Conservation (phyloP, 2,113 vertebrate species). For the Syngnathoides biaculeatus region DNA sequence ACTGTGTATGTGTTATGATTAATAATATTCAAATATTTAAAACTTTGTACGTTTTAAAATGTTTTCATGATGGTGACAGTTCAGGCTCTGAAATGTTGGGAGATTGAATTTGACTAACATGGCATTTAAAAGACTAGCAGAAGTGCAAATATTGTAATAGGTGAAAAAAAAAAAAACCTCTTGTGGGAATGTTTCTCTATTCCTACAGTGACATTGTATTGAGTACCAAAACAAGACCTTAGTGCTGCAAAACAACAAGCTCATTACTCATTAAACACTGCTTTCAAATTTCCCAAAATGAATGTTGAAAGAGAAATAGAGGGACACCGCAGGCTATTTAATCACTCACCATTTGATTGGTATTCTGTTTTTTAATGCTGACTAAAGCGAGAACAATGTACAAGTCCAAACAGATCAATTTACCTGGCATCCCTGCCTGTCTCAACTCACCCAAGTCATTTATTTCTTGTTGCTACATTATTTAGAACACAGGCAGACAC, state of each 20-base stretch:
- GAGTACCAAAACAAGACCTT: constrained; percentile 52
- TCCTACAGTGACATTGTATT: constrained; percentile 30
- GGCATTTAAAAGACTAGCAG: neutral
- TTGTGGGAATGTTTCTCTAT: neutral
- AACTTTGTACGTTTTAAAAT: too few species aligned
- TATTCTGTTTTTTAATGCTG: constrained; percentile 26
- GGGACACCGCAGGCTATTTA: constrained; percentile 35
- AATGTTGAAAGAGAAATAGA: constrained; percentile 41
- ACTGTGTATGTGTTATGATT: too few species aligned
- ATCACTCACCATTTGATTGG: constrained; percentile 39
- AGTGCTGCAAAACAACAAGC: constrained; percentile 43
- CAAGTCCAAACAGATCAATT: constrained; percentile 27
- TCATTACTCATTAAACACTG: constrained; percentile 57
- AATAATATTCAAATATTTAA: too few species aligned
- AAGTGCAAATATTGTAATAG: neutral
- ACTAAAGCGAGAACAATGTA: constrained; percentile 7
- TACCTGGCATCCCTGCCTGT: neutral
- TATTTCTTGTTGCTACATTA: constrained; percentile 6
- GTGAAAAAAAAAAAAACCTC: too few species aligned
- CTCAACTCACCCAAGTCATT: constrained; percentile 1
- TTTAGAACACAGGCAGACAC: neutral
- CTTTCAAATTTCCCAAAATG: constrained; percentile 53
- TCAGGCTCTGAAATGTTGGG: too few species aligned
- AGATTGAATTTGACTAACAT: neutral
- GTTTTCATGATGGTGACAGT: too few species aligned